These are phyloP conservation scores for Lycophotia porphyrea DNA, from an alignment of 2,888 invertebrate genomes.

Conservation along the genomic window DNA sequence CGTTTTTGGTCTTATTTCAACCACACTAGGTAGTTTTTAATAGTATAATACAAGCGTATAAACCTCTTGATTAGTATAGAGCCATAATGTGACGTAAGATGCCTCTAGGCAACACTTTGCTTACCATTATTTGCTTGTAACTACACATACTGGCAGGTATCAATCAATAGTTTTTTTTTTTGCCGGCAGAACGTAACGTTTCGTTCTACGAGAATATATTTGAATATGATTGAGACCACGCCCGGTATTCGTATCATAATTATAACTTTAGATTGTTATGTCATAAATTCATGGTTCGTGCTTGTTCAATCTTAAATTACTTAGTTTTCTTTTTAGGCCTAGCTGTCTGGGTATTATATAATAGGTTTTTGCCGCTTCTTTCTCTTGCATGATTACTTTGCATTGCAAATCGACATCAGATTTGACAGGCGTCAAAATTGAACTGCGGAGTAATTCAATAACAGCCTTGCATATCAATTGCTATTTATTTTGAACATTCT, in stretches of 20 bases:
- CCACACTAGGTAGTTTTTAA: conserved; percentile 1
- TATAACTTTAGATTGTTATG: conserved; percentile 62
- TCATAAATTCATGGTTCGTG: conserved; percentile 23
- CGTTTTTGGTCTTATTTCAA: neutral
- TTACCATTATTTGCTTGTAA: conserved; percentile 13
- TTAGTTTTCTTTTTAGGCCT: conserved; percentile 28
- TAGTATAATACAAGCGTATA: neutral
- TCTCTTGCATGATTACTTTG: neutral
- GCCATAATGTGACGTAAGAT: conserved; percentile 28
- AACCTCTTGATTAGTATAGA: neutral
- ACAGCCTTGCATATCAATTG: too few species aligned
- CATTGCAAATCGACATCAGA: too few species aligned
- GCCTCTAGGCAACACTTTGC: conserved; percentile 14
- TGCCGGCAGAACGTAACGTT: conserved; percentile 24
- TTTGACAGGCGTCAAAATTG: too few species aligned
- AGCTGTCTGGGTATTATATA: neutral
- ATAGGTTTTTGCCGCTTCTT: neutral
- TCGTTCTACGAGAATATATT: conserved; percentile 44
- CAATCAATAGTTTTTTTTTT: conserved; percentile 46
- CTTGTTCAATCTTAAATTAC: conserved; percentile 12
- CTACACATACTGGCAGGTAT: conserved; percentile 26
- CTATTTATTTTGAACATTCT: too few species aligned
- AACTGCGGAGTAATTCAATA: too few species aligned
- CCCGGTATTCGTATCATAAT: conserved; percentile 47
- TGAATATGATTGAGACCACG: conserved; percentile 49